Conservation (phyloP, 1,140 invertebrate species). For the Maniola jurtina region DNA sequence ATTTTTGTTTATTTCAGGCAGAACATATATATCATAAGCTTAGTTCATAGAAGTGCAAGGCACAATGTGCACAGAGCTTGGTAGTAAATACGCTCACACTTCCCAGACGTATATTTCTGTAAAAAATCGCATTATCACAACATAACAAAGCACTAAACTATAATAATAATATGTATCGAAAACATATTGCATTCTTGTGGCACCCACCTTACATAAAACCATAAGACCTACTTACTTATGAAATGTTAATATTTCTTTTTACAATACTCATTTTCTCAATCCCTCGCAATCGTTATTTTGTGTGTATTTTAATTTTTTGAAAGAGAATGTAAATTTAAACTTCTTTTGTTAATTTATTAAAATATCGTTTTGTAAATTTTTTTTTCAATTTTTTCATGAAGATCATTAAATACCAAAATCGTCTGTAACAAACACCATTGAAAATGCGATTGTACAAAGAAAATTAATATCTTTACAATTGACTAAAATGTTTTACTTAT, state of each 20-base stretch:
- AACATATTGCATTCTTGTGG: conserved; percentile 62
- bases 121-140: conserved; percentile 65
- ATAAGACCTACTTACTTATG: neutral
- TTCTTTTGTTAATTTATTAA: neutral
- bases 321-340: neutral
- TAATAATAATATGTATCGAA: conserved; percentile 43
- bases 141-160: conserved; percentile 66
- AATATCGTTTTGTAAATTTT: neutral
- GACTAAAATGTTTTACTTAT: neutral
- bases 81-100: conserved; percentile 76
- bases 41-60: conserved; percentile 63
- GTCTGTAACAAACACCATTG: conserved; percentile 5
- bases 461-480: neutral
- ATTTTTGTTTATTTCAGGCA: conserved; percentile 27
- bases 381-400: neutral
- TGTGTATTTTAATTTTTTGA: neutral
- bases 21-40: conserved; percentile 57
- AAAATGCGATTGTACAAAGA: conserved; percentile 8
- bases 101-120: conserved; percentile 69
- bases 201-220: conserved; percentile 54
- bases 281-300: neutral
- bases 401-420: neutral
- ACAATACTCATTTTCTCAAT: conserved; percentile 3
- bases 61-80: conserved; percentile 71
- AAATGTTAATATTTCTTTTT: conserved; percentile 7